phyloP scores from a whole-genome alignment of 92 coral and sea anemone species.

The Epizoanthus rinbou region DNA sequence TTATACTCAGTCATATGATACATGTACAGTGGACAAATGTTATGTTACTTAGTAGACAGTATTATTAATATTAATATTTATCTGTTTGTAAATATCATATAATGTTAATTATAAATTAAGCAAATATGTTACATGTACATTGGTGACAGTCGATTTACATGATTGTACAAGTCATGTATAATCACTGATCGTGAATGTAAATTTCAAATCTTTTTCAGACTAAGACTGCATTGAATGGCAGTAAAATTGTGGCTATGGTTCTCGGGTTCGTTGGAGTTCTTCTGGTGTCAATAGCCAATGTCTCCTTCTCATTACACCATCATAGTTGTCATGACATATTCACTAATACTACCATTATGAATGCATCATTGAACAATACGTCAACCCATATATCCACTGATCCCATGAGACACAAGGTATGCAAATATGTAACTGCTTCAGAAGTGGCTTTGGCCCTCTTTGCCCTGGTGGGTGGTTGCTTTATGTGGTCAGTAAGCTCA shows the following conservation, averaged over 20 bases:
- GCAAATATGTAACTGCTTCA: slow-evolving; percentile 49
- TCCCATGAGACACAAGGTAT: not conserved
- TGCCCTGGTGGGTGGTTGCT: slow-evolving; percentile 79
- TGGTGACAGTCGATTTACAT: too few relatives aligned
- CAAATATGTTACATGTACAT: too few relatives aligned
- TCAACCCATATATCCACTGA: not conserved
- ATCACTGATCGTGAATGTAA: too few relatives aligned
- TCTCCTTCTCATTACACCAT: slow-evolving; percentile 52
- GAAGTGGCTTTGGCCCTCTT: slow-evolving; percentile 65
- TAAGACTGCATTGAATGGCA: slow-evolving; percentile 22
- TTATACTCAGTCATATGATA: too few relatives aligned
- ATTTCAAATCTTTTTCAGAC: slow-evolving; percentile 5
- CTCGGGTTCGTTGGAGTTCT: slow-evolving; percentile 71
- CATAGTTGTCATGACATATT: slow-evolving; percentile 10
- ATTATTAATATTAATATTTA: too few relatives aligned
- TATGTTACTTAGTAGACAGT: too few relatives aligned
- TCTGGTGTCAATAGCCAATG: slow-evolving; percentile 64
- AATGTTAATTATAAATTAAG: too few relatives aligned
- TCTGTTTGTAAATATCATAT: too few relatives aligned
- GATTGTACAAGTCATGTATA: too few relatives aligned
- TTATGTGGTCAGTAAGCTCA: slow-evolving; percentile 95
- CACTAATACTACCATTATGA: not conserved
- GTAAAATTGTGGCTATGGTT: slow-evolving; percentile 61
- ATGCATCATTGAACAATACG: not conserved
- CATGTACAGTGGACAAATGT: too few relatives aligned